Base-by-base conservation (phyloP, 2,888 invertebrate genomes). In the Zygothrica quintamaculata region DNA sequence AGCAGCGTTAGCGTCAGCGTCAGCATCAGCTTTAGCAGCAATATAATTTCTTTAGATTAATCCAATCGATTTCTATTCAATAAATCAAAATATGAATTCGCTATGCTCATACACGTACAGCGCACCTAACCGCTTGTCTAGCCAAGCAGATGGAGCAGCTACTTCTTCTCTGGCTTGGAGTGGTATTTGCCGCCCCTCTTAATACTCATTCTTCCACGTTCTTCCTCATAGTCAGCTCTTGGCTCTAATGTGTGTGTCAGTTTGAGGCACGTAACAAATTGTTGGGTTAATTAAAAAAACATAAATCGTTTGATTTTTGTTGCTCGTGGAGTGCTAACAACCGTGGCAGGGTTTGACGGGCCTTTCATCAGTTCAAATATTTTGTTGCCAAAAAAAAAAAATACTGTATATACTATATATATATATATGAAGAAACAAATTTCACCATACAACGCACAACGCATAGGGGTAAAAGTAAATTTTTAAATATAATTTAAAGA, bases 221-320 rank as follows among this genome's bases (percentile, higher is more conserved):
- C 29, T 29, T 29, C 1, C 9, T 5, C 31, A 16, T n/a, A 4
- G 12, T 12, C 12, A 13, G 18, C 16, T n/a, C n/a, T 15, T 16
- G 39, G 13, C 39, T 39, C 39, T 39, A 11, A 13, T 13, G 81
- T 60, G 60, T 59, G 66, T 69, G 78, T 65, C 64, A 68, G 86
- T 69, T 78, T 86, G 88, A 89, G 77, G 85, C 86, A 87, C 89
- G 89, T 89, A 89, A 88, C 89, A 89, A 89, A 89, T 89, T 88
- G 89, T 74, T 77, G 78, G 90, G 90, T 89, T 90, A 89, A 89
- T 89, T 90, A 90, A 89, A 89, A 89, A 88, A 87, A 81, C 88
- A 89, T 90, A 89, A 89, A 89, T 90, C 89, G 88, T 87, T 87
- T 79, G 84, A 86, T 80, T 86, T 77, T 69, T 68, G 62, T 56